Conservation (phyloP, 2,888 invertebrate genomes). For the Dynastes maya region DNA sequence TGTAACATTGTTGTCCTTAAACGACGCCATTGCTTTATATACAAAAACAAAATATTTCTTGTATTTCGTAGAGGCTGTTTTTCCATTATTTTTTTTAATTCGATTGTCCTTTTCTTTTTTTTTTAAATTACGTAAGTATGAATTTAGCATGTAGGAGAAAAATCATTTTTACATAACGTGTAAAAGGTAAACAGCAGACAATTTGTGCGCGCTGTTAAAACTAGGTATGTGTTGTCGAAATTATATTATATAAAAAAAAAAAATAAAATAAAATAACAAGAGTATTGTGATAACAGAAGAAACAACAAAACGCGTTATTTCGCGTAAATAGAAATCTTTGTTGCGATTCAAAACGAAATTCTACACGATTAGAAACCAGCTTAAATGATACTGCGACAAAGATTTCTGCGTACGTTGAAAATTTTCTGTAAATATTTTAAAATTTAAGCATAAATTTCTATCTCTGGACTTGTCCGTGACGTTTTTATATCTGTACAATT, state of each 20-base stretch:
- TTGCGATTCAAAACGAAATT: conserved; percentile 12
- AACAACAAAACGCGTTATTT: conserved; percentile 21
- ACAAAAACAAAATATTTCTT: conserved; percentile 35
- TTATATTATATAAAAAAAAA: neutral
- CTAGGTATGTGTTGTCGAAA: conserved; percentile 29
- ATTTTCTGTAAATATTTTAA: conserved; percentile 44
- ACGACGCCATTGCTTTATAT: conserved; percentile 42
- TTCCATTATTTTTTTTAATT: conserved; percentile 25
- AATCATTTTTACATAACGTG: conserved; percentile 23
- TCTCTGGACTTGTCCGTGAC: conserved; percentile 30
- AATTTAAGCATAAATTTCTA: conserved; percentile 25
- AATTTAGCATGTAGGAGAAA: conserved; percentile 5
- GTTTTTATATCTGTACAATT: neutral
- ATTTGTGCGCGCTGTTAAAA: conserved; percentile 14
- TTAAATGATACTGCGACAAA: conserved; percentile 1
- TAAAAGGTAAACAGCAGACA: conserved; percentile 36
- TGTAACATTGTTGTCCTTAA: conserved; percentile 42
- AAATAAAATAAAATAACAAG: conserved; percentile 15
- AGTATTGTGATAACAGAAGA: conserved; percentile 45
- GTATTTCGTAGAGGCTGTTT: conserved; percentile 47
- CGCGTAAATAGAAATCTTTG: conserved; percentile 7
- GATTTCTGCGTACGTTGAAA: conserved; percentile 18
- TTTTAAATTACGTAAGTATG: conserved; percentile 42
- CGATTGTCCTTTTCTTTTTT: conserved; percentile 27
- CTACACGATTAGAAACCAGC: neutral